Conservation (phyloP, 2,113 vertebrate species). For the Mormyrus iriodes region DNA sequence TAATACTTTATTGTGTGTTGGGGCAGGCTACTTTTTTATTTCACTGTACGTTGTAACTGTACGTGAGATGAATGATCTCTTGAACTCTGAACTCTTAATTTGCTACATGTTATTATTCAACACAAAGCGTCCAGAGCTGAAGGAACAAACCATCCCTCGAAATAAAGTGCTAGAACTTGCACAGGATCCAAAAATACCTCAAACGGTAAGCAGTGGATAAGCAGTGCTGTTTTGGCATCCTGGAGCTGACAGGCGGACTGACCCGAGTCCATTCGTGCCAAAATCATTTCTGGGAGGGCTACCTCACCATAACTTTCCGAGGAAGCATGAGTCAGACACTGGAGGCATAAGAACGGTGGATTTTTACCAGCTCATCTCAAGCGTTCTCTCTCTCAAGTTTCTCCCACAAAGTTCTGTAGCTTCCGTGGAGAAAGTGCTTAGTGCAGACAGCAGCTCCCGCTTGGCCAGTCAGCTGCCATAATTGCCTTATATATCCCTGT, state of each 20-base stretch:
- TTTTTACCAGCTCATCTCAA: neutral
- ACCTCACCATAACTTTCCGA: neutral
- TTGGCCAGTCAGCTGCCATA: neutral
- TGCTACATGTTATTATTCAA: neutral
- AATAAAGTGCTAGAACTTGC: neutral
- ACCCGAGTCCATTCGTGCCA: neutral
- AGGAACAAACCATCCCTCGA: neutral
- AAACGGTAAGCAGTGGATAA: neutral
- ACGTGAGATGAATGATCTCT: too few species aligned
- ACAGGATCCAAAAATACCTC: neutral
- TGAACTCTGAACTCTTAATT: neutral
- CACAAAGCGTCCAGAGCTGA: neutral
- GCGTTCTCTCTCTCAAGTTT: neutral
- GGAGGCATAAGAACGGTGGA: neutral
- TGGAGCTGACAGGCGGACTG: neutral
- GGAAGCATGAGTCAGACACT: neutral
- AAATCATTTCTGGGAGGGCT: neutral
- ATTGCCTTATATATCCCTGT: conserved; percentile 2
- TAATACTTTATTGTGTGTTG: too few species aligned
- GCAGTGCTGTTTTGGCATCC: neutral
- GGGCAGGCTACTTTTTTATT: too few species aligned
- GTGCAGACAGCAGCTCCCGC: neutral
- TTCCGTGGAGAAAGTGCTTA: conserved; percentile 6
- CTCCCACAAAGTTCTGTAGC: neutral
- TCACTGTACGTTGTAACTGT: too few species aligned